Evolutionary conservation across 2,113 vertebrate species (phyloP), one percentile per base, ranked within the genome.

Genomic region (Hepsetus odoe): DNA sequence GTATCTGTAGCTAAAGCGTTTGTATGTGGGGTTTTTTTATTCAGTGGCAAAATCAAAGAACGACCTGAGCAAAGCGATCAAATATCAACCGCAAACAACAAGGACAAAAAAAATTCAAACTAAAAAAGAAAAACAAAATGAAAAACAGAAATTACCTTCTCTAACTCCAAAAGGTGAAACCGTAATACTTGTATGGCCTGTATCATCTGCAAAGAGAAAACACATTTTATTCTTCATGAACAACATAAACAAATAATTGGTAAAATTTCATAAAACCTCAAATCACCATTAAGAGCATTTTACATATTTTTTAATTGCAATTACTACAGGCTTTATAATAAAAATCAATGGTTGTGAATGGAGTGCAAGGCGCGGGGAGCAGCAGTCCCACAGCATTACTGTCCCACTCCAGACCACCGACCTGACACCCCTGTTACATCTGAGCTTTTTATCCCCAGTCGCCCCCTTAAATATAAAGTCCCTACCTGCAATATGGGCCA

Each of bases 141-240:
- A 11, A 72, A 67, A 9, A 14, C 59, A 56, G 22, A 13, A 74
- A 92, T 95, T 98, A 99, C 97, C 98, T 99, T 99, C 95, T 99
- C 98, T 95, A 99, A 95, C 91, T 99, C 97, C 96, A 99, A 92
- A 92, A 99, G 97, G 86, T 99, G 98, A 95, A 99, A 99, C 91
- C 98, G 95, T 96, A 99, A 95, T 90, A 99, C 98, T 98, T 99
- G 98, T 94, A 99, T 99, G 93, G 98, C 98, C 96, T 99, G 97
- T 85, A 99, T 99, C 98, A 99, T 99, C 98, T 99, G 95, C 46
- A 90, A 86, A 88, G 67, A 74, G 3, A 51, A 79, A 77, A 14
- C 61, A 56, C 3, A 72, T 59, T 28, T 22, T 40, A 51, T n/a
- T 30, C 30, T 35, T 56, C 7, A 18, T 1, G 4, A 3, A 14